A percentile compares a stretch with the other conserved stretches of the same genome.
These are phyloP conservation scores for Wiebesia pumilae DNA, from an alignment of 1,140 invertebrate genomes.

Conservation along the genomic window DNA sequence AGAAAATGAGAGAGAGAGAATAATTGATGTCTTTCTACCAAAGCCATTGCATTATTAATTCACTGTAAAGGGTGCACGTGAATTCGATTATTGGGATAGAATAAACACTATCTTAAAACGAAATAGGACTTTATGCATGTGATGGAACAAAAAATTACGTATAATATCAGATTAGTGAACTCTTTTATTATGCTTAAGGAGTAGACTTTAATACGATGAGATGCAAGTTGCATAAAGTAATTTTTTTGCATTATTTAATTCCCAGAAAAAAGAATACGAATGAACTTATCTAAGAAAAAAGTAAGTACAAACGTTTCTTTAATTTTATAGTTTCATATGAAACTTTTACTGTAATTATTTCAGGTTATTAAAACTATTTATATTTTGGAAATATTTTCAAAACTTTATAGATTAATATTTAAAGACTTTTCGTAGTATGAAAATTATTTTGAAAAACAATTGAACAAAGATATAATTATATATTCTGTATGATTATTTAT, in stretches of 20 bases:
- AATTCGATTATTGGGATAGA: constrained; percentile 27
- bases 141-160: neutral
- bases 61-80: constrained; percentile 20
- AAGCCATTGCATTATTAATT: constrained; percentile 61
- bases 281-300: neutral
- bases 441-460: no score
- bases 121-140: neutral
- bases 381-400: no score
- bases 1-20: constrained; percentile 59
- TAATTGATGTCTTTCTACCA: constrained; percentile 63
- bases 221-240: neutral
- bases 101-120: constrained; percentile 25
- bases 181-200: neutral
- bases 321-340: neutral
- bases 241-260: constrained; percentile 30
- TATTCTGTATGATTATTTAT: no score
- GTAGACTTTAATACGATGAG: neutral
- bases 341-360: neutral
- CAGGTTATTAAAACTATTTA: no score
- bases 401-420: no score
- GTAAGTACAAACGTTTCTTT: neutral
- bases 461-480: no score
- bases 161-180: constrained; percentile 26
- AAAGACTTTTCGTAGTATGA: no score
- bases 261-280: neutral